Conservation (phyloP, 2,113 vertebrate species). For the Orycteropus afer region DNA sequence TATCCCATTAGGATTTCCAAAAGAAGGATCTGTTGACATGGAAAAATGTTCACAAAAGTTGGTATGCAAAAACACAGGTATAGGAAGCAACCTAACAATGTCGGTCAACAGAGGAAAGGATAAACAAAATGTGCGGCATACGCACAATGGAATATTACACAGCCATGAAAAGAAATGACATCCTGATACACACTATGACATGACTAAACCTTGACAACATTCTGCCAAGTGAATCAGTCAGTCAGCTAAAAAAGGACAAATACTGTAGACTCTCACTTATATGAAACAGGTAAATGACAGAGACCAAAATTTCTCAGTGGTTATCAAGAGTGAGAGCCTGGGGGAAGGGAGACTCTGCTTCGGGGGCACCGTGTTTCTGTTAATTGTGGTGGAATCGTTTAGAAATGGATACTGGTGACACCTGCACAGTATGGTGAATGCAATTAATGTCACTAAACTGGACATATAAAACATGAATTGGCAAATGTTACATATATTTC, state of each 20-base stretch:
- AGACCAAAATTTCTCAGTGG: not conserved
- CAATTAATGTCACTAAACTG: no score
- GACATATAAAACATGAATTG: not conserved
- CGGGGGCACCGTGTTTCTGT: not conserved
- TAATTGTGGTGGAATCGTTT: not conserved
- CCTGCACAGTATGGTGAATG: not conserved
- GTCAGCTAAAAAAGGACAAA: not conserved
- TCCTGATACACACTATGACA: not conserved
- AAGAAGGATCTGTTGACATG: not conserved
- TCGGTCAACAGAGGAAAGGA: not conserved
- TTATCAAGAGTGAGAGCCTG: not conserved
- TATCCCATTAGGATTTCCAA: constrained; percentile 1
- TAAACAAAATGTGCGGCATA: no score
- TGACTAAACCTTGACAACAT: not conserved
- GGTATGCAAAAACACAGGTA: not conserved
- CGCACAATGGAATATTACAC: not conserved
- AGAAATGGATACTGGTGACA: not conserved
- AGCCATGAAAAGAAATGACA: not conserved
- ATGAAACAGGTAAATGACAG: not conserved
- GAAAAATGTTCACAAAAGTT: constrained; percentile 13
- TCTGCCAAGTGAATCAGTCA: not conserved
- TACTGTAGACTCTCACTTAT: not conserved
- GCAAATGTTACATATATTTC: no score
- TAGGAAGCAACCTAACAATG: not conserved
- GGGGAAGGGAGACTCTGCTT: not conserved